A percentile compares a stretch with the other conserved stretches of the same genome.
phyloP scores from a whole-genome alignment of 2,888 invertebrate genomes.

The Sussaba pulchella region DNA sequence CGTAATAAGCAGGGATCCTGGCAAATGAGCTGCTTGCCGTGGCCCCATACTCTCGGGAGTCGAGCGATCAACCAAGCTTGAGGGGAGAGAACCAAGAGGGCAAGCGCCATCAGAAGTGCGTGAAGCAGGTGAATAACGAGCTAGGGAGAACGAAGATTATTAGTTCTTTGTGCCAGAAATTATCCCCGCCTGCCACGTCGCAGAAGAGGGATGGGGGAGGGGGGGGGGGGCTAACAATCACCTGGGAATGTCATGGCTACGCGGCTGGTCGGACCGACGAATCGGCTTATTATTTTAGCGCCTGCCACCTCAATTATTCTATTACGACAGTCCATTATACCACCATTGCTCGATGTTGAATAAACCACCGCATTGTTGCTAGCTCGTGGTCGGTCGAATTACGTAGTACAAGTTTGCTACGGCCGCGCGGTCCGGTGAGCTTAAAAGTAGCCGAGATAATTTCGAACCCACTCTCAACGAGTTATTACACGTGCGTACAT shows the following conservation, averaged over 20 bases:
- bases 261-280: conserved; percentile 8
- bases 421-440: neutral
- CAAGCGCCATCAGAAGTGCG: conserved; percentile 55
- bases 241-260: conserved; percentile 45
- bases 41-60: conserved; percentile 21
- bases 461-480: conserved; percentile 45
- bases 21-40: conserved; percentile 66
- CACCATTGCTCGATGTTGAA: too few species aligned
- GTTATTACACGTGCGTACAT: conserved; percentile 65
- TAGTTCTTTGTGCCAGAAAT: conserved; percentile 69
- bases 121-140: conserved; percentile 67
- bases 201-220: too few species aligned
- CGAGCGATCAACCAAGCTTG: conserved; percentile 37
- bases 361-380: neutral
- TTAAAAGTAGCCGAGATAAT: conserved; percentile 46
- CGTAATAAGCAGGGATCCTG: conserved; percentile 60
- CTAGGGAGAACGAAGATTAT: conserved; percentile 63
- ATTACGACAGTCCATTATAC: conserved; percentile 17
- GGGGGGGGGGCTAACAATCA: too few species aligned
- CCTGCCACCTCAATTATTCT: conserved; percentile 21
- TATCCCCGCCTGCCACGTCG: conserved; percentile 45
- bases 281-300: conserved; percentile 19
- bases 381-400: neutral
- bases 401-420: conserved; percentile 13
- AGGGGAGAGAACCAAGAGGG: conserved; percentile 35